phyloP scores from a whole-genome alignment of 2,797 vertebrate species.

The Enteromius argenteus region DNA sequence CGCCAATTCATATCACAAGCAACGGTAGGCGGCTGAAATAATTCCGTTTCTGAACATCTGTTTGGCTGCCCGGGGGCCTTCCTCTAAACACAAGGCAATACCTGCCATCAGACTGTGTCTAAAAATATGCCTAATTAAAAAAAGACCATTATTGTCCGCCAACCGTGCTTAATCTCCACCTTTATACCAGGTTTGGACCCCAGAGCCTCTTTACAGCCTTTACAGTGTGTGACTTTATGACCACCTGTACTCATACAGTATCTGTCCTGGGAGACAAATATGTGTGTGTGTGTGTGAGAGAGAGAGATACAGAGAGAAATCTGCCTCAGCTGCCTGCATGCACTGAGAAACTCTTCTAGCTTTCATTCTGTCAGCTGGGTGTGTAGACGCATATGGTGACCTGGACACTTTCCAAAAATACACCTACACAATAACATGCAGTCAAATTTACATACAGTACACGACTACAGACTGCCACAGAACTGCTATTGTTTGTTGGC shows the following conservation, averaged over 20 bases:
- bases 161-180: constrained; percentile 38
- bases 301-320: neutral
- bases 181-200: constrained; percentile 37
- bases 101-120: constrained; percentile 40
- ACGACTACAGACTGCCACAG: neutral
- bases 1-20: constrained; percentile 25
- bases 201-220: constrained; percentile 5
- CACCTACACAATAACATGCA: neutral
- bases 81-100: constrained; percentile 25
- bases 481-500: neutral
- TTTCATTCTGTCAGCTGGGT: constrained; percentile 28
- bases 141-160: constrained; percentile 14
- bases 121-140: constrained; percentile 60
- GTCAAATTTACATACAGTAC: neutral
- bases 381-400: constrained; percentile 9
- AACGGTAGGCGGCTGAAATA: constrained; percentile 41
- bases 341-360: constrained; percentile 23
- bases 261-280: constrained; percentile 21
- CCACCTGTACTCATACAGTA: constrained; percentile 4
- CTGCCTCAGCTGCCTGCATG: constrained; percentile 33
- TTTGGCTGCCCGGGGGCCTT: constrained; percentile 28
- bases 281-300: neutral
- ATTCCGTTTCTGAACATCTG: constrained; percentile 51
- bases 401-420: constrained; percentile 2
- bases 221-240: constrained; percentile 44